These are phyloP conservation scores for Torymus aiolomorphi DNA, from an alignment of 2,888 invertebrate species.

Conservation along the genomic window DNA sequence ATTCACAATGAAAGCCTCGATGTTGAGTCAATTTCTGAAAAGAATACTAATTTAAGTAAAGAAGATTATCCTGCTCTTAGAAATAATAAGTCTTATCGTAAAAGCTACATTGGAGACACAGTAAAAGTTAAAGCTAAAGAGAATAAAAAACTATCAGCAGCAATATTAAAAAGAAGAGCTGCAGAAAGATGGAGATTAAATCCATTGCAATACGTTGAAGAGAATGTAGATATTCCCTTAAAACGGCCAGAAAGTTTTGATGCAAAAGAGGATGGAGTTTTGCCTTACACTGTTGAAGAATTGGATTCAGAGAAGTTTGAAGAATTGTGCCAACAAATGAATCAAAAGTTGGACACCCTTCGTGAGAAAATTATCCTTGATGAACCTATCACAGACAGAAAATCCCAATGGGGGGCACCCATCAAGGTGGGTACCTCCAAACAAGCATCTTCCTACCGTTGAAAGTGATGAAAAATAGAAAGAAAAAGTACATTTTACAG, in stretches of 20 bases:
- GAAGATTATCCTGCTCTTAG: constrained; percentile 26
- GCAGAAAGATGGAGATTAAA: constrained; percentile 46
- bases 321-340: constrained; percentile 54
- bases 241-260: constrained; percentile 11
- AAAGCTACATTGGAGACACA: neutral
- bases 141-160: constrained; percentile 15
- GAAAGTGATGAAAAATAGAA: constrained; percentile 19
- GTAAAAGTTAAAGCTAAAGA: neutral
- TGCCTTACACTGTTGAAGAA: constrained; percentile 44
- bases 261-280: neutral
- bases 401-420: constrained; percentile 69
- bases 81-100: constrained; percentile 11
- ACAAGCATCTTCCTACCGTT: constrained; percentile 59
- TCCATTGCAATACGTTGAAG: constrained; percentile 1
- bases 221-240: neutral
- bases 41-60: neutral
- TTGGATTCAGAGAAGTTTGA: constrained; percentile 55
- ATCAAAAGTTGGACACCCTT: constrained; percentile 62
- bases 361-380: constrained; percentile 61
- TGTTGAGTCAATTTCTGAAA: constrained; percentile 1
- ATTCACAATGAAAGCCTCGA: constrained; percentile 18
- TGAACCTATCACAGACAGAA: constrained; percentile 41
- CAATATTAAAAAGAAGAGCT: neutral
- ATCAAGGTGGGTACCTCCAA: constrained; percentile 73
- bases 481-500: neutral